Conservation (phyloP, 2,797 vertebrate species). For the Syngnathus acus region DNA sequence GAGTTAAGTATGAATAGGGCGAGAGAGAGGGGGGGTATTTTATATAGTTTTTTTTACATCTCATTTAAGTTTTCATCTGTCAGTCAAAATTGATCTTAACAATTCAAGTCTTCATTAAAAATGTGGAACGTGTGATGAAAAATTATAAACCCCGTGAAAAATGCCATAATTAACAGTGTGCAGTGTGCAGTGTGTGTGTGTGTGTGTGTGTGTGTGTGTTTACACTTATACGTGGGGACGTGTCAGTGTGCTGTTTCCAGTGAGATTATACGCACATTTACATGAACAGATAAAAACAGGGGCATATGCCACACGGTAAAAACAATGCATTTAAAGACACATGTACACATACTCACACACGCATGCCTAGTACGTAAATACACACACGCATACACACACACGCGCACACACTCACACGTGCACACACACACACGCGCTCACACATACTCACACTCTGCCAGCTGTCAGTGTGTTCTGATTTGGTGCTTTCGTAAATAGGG, state of each 20-base stretch:
- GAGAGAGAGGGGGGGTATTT: not conserved
- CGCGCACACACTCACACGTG: conserved; percentile 14
- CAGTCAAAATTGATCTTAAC: not conserved
- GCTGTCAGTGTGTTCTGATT: conserved; percentile 54
- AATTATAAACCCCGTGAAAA: not conserved
- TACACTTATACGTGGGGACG: not conserved
- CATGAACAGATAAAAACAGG: conserved; percentile 7
- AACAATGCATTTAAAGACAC: conserved; percentile 13
- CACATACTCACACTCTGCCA: conserved; percentile 24
- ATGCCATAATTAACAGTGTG: not conserved
- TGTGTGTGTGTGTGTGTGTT: no score
- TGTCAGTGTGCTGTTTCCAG: not conserved
- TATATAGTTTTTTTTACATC: no score
- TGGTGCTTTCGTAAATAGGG: conserved; percentile 42
- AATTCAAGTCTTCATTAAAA: conserved; percentile 3
- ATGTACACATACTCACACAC: no score
- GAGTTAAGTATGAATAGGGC: no score
- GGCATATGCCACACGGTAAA: conserved; percentile 17
- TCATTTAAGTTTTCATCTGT: not conserved
- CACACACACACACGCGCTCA: conserved; percentile 15
- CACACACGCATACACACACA: conserved; percentile 26
- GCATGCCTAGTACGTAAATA: not conserved
- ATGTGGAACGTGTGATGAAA: not conserved
- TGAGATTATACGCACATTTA: conserved; percentile 6
- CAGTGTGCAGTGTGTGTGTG: not conserved